A percentile compares a stretch with the other conserved stretches of the same genome.
Conservation (phyloP, 92 coral and sea anemone genomes). For the Phenganax stokvisi region DNA sequence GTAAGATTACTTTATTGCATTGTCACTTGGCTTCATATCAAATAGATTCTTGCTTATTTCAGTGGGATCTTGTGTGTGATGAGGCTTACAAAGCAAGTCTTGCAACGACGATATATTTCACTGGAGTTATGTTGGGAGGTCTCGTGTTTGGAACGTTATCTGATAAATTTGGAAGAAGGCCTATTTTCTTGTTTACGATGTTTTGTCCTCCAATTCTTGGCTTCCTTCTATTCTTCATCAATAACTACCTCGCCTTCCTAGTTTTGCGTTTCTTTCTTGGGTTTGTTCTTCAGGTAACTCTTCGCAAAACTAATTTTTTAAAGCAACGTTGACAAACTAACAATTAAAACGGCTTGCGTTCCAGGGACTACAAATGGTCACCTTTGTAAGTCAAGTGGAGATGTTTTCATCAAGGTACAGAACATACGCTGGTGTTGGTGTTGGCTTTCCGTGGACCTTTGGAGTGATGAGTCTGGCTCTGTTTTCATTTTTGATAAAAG, state of each 20-base stretch:
- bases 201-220: conserved; percentile 15
- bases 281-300: conserved; percentile 21
- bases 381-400: too few relatives aligned
- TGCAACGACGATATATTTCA: conserved; percentile 25
- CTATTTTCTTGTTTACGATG: conserved; percentile 23
- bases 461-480: too few relatives aligned
- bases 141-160: conserved; percentile 36
- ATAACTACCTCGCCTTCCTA: conserved; percentile 29
- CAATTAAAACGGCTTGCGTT: too few relatives aligned
- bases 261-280: conserved; percentile 33
- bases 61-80: conserved; percentile 41
- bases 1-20: neutral
- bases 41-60: neutral
- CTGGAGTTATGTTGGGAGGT: conserved; percentile 25
- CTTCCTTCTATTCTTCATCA: neutral
- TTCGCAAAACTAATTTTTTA: neutral
- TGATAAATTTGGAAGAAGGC: conserved; percentile 37
- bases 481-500: too few relatives aligned
- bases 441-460: too few relatives aligned
- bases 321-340: neutral
- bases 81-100: conserved; percentile 29
- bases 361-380: too few relatives aligned
- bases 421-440: too few relatives aligned
- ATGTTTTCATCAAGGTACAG: too few relatives aligned
- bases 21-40: neutral